phyloP scores from a whole-genome alignment of 2,113 vertebrate species.

The Polypterus bichir region DNA sequence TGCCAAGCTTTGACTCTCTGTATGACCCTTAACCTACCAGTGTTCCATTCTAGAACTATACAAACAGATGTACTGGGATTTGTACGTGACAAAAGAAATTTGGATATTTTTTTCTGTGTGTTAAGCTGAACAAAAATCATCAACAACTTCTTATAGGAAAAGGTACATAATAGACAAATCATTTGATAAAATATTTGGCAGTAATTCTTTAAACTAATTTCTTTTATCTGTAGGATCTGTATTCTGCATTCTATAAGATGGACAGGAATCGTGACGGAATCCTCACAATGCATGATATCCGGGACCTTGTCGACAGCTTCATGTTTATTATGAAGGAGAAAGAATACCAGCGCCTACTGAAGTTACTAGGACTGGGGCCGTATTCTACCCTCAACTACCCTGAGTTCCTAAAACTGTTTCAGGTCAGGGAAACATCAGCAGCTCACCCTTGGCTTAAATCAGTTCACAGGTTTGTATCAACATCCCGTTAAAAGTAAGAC shows the following conservation, averaged over 20 bases:
- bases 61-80: too few relatives aligned
- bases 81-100: too few relatives aligned
- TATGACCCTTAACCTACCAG: neutral
- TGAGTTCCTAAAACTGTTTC: conserved; percentile 37
- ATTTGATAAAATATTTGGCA: conserved; percentile 1
- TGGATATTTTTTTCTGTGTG: too few relatives aligned
- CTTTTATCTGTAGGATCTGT: conserved; percentile 39
- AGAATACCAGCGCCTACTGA: conserved; percentile 37
- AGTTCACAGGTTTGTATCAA: conserved; percentile 10
- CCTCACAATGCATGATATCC: conserved; percentile 35
- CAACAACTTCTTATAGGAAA: too few relatives aligned
- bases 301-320: conserved; percentile 28
- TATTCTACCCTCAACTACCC: conserved; percentile 30
- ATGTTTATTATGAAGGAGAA: conserved; percentile 30
- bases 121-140: too few relatives aligned
- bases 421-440: conserved; percentile 22
- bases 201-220: conserved; percentile 4
- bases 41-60: neutral
- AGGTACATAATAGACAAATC: neutral
- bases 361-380: conserved; percentile 36
- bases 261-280: conserved; percentile 41
- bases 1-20: neutral
- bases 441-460: neutral
- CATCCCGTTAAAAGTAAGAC: too few relatives aligned
- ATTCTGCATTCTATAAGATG: conserved; percentile 43